Base-by-base conservation (phyloP, 2,797 vertebrate genomes). In the Hapalemur alaotrensis region DNA sequence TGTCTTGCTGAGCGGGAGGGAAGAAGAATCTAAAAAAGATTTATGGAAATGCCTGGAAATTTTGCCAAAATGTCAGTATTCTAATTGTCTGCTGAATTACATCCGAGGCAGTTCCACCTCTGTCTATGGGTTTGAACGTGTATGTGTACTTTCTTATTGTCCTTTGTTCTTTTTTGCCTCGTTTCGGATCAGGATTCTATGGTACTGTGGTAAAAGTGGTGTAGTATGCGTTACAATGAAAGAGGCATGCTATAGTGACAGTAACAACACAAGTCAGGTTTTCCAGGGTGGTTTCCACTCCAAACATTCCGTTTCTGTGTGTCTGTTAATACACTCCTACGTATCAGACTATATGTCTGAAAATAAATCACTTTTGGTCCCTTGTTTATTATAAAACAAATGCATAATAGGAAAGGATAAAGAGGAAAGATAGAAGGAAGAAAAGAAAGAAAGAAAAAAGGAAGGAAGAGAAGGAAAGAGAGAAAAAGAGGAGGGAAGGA, bases 1-100 rank as follows among this genome's bases (percentile, higher is more conserved):
- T 97, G 95, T 95, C 98, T 98, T 97, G 95, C 87, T 87, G 93
- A 97, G 95, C 91, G 95, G 97, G 96, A 97, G 91, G 96, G 89
- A 96, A 98, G 97, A 0, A 4, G 85, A 91, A 91, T 94, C 81
- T 93, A 96, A 97, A 97, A 96, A 93, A 57, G 89, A 50, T 96
- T 98, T 98, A 95, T 98, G 97, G 96, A 98, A 98, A 98, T 96
- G 96, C 87, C 97, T 98, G 95, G 98, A 98, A 98, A 98, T 97
- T 23, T 91, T 97, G 97, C 97, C 96, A 96, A 97, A 97, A 97
- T 94, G 91, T 98, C 95, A 97, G 89, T 95, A 46, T 96, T 93
- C 46, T 97, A 87, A 97, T 96, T 97, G 96, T 96, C 94, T 2
- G 95, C 97, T 57, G 84, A 97, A 97, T 95, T 84, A 57, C 32